Evolutionary conservation across 2,888 invertebrate species (phyloP).

Genomic region (Athalia rosae): DNA sequence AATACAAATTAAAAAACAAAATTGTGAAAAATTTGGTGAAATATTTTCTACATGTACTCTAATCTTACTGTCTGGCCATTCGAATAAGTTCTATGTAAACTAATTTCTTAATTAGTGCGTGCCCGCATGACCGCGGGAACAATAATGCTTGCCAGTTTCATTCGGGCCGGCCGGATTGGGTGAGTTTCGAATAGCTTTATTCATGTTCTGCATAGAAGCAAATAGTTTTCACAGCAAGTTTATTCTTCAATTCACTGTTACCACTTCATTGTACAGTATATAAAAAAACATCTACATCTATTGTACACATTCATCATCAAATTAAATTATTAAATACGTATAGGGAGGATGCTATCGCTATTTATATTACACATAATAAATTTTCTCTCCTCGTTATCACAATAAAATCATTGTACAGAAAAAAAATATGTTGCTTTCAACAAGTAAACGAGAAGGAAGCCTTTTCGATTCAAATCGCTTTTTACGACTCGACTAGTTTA

Average conservation of each 20-base stretch:
- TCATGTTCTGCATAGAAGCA: background rate
- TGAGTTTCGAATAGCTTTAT: too few relatives aligned
- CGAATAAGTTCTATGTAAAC: too few relatives aligned
- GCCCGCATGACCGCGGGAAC: too few relatives aligned
- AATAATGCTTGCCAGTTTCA: too few relatives aligned
- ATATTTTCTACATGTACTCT: too few relatives aligned
- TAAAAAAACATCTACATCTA: conserved; percentile 58
- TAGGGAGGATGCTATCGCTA: conserved; percentile 56
- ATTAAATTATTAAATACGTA: conserved; percentile 61
- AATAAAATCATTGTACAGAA: conserved; percentile 60
- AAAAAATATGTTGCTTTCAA: conserved; percentile 15
- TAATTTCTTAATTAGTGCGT: too few relatives aligned
- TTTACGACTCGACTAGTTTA: conserved; percentile 45
- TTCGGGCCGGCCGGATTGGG: too few relatives aligned
- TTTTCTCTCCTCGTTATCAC: conserved; percentile 58
- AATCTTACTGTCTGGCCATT: too few relatives aligned
- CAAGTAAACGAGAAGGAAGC: conserved; percentile 33
- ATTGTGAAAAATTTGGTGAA: too few relatives aligned
- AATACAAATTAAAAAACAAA: too few relatives aligned
- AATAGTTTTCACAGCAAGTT: background rate
- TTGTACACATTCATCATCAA: conserved; percentile 59
- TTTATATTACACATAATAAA: conserved; percentile 56
- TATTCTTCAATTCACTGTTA: conserved; percentile 20
- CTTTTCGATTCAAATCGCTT: conserved; percentile 49
- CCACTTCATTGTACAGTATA: conserved; percentile 49